Evolutionary conservation across 1,140 invertebrate species (phyloP), one percentile per base, ranked within the genome.

Genomic region (Pseudomyrmex gracilis): DNA sequence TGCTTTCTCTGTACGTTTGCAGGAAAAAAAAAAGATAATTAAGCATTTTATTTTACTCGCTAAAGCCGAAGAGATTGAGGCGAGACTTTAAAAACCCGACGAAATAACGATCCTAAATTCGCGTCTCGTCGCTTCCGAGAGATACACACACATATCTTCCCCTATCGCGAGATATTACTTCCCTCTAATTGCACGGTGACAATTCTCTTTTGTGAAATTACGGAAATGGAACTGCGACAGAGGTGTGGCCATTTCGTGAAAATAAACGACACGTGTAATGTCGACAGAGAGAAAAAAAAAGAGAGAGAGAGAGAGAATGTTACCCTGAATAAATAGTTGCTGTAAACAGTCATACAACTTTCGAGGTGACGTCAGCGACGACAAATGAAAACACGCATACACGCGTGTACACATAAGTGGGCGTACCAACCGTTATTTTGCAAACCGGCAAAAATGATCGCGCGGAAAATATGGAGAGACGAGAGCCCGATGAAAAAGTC

Each of bases 261-360:
- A 74, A 74, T 49, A 74, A 63, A 74, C 63, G 73, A 47, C 73
- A 49, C 58, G 22, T 63, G 51, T 63, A 74, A 74, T 60, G 15
- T 45, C 47, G 12, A 13, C 49, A 13, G 13, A 12, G 10, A 51
- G 49, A 34, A 5, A 34, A 7, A 34, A 7, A 34, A 0, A 34
- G 34, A 34, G 34, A 34, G 34, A 34, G 34, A 34, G 49, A 51
- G 1, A 51, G 34, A 51, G 58, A 63, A 74, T 58, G 58, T 63
- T 51, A 45, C 22, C 15, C 10, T n/a, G 58, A 43, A 74, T 22
- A 74, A 74, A 74, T 74, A 24, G 58, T 45, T 53, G 57, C 22
- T 49, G 45, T 63, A 74, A 74, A 63, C 58, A 63, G 58, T 45
- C 22, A 15, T 73, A 58, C 34, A 34, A 34, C 15, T 43, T 20